A percentile compares a stretch with the other conserved stretches of the same genome.
phyloP scores from a whole-genome alignment of 2,888 invertebrate genomes.

The Podotricha telesiphe region DNA sequence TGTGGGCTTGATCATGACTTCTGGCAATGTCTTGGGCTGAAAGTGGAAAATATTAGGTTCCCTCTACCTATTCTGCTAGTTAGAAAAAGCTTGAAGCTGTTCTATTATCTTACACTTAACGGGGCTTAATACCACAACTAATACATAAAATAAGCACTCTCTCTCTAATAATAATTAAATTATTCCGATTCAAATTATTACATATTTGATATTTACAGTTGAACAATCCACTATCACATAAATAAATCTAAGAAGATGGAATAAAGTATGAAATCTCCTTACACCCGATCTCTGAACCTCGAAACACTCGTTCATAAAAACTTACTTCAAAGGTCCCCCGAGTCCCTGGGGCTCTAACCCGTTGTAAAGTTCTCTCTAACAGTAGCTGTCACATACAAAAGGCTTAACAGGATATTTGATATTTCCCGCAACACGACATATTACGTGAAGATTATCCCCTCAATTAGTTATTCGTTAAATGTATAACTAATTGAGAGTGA shows the following conservation, averaged over 20 bases:
- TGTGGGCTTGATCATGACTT: too few species aligned
- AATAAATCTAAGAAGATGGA: not conserved
- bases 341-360: conserved; percentile 14
- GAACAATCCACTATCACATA: not conserved
- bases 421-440: conserved; percentile 19
- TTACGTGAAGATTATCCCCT: too few species aligned
- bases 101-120: too few species aligned
- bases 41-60: too few species aligned
- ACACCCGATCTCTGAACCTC: too few species aligned
- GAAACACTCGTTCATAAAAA: conserved; percentile 14
- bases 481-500: conserved; percentile 9
- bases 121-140: too few species aligned
- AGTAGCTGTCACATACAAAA: conserved; percentile 23
- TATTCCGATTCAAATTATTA: too few species aligned
- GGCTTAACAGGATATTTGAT: conserved; percentile 31
- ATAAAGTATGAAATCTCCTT: conserved; percentile 4
- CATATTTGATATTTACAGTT: not conserved
- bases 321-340: conserved; percentile 19
- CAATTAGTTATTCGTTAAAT: conserved; percentile 11
- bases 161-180: too few species aligned
- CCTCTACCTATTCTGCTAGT: too few species aligned
- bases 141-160: too few species aligned
- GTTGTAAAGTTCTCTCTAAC: conserved; percentile 18
- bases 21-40: too few species aligned
- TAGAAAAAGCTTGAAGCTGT: too few species aligned